These are phyloP conservation scores for Magallana nippona DNA, from an alignment of 2,888 invertebrate genomes.

Conservation along the genomic window DNA sequence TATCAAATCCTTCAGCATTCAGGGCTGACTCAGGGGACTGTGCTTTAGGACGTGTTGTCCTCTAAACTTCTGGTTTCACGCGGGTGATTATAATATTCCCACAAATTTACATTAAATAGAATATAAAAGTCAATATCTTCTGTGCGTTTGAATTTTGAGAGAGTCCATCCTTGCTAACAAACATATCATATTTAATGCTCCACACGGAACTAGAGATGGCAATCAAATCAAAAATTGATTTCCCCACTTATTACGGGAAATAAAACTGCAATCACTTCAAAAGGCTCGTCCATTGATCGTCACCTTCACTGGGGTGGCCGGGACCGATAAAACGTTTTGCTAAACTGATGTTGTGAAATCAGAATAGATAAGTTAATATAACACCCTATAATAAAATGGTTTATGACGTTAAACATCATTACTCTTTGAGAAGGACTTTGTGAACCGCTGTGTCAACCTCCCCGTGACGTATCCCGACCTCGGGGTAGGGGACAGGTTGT, in stretches of 20 bases:
- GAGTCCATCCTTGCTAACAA: neutral
- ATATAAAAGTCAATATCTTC: neutral
- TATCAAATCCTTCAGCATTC: neutral
- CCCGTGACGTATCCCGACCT: constrained; percentile 13
- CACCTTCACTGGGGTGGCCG: neutral
- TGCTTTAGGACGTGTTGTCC: neutral
- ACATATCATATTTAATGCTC: constrained; percentile 1
- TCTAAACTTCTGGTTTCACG: neutral
- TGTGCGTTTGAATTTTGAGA: neutral
- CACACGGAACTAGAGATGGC: neutral
- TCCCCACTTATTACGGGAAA: neutral
- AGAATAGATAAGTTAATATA: constrained; percentile 21
- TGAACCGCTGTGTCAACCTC: neutral
- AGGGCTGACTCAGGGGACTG: neutral
- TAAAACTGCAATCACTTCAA: neutral
- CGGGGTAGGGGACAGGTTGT: neutral
- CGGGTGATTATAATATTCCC: neutral
- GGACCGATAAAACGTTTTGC: neutral
- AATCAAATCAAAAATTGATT: constrained; percentile 27
- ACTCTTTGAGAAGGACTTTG: neutral
- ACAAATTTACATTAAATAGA: neutral
- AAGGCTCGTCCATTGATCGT: neutral
- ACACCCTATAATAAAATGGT: constrained; percentile 7
- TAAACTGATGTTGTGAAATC: constrained; percentile 17
- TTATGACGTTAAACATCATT: constrained; percentile 25